Evolutionary conservation across 2,113 vertebrate genomes (phyloP).

Genomic region (Odontophorus gujanensis): DNA sequence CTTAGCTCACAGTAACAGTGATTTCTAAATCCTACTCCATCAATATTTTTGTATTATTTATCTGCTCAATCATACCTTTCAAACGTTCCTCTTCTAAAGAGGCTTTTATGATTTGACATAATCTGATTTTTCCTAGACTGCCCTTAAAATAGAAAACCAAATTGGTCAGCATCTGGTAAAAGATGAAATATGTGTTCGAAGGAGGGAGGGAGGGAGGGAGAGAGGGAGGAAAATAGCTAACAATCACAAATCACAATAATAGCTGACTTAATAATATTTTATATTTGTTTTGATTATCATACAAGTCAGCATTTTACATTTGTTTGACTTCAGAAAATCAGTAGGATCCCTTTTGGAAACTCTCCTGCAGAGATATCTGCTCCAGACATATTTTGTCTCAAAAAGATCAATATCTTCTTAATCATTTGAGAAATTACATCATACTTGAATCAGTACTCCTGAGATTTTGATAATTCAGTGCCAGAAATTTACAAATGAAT

Average conservation of each 20-base stretch:
- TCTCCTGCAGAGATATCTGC: neutral
- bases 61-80: neutral
- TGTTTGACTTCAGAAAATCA: neutral
- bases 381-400: neutral
- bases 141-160: neutral
- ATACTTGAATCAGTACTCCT: neutral
- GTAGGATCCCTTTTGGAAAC: fast-evolving
- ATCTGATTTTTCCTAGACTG: neutral
- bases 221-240: neutral
- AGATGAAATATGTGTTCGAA: neutral
- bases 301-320: neutral
- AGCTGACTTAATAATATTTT: neutral
- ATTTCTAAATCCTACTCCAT: neutral
- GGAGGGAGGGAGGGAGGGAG: too few species aligned
- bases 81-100: neutral
- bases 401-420: neutral
- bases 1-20: neutral
- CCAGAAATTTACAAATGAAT: neutral
- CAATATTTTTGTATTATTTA: neutral
- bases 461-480: neutral
- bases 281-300: neutral
- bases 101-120: neutral
- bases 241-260: neutral
- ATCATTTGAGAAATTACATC: neutral
- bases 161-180: neutral